phyloP scores from a whole-genome alignment of 2,888 invertebrate genomes.

The Chaetogeoica ovagalla region DNA sequence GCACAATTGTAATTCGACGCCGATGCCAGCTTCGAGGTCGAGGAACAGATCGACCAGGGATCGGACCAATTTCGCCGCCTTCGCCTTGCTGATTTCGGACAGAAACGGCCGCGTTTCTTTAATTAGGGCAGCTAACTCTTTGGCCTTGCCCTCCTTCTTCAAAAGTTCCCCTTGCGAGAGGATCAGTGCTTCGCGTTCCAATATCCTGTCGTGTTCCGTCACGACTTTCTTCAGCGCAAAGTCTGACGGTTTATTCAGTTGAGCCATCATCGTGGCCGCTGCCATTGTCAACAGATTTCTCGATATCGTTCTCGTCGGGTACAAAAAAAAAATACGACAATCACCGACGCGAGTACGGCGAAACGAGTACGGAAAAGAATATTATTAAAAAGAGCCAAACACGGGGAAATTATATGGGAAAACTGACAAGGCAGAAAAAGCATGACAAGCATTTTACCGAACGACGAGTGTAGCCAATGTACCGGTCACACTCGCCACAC shows the following conservation, averaged over 20 bases:
- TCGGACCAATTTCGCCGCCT: constrained; percentile 96
- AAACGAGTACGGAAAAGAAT: too few species aligned
- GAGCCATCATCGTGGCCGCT: constrained; percentile 87
- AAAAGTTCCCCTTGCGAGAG: constrained; percentile 88
- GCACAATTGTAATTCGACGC: constrained; percentile 86
- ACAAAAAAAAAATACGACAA: background rate
- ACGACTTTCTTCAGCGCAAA: constrained; percentile 76
- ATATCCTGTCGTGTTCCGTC: constrained; percentile 83
- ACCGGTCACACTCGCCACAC: too few species aligned
- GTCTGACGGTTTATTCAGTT: constrained; percentile 75
- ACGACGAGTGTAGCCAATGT: constrained; percentile 25
- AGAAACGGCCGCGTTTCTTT: constrained; percentile 94
- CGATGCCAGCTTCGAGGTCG: constrained; percentile 94
- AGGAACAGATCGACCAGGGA: constrained; percentile 96
- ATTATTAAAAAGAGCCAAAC: too few species aligned
- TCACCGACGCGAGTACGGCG: background rate
- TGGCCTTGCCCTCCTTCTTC: constrained; percentile 91
- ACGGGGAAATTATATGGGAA: background rate
- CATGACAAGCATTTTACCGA: constrained; percentile 46
- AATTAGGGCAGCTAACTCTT: constrained; percentile 88
- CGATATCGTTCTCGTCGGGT: background rate
- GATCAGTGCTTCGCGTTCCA: constrained; percentile 90
- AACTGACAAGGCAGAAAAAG: constrained; percentile 46
- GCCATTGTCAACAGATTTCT: constrained; percentile 66
- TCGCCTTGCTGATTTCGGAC: constrained; percentile 94